These are phyloP conservation scores for Gallinago nigripennis DNA, from an alignment of 2,797 vertebrate species.

Conservation along the genomic window DNA sequence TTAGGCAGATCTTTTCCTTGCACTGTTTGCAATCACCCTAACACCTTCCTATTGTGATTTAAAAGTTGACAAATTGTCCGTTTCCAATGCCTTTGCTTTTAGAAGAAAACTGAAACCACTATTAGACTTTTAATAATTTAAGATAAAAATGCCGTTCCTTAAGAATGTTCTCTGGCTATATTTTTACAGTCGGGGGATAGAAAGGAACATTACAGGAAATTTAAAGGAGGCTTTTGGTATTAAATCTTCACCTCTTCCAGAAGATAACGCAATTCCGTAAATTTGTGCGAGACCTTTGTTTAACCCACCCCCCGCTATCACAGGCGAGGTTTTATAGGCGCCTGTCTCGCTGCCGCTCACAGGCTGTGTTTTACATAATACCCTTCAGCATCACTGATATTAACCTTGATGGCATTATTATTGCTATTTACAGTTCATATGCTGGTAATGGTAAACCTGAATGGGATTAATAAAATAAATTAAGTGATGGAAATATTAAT, in stretches of 20 bases:
- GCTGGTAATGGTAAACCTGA: slow-evolving; percentile 63
- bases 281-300: slow-evolving; percentile 65
- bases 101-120: slow-evolving; percentile 5
- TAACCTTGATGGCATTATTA: slow-evolving; percentile 68
- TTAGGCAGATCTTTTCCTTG: background rate
- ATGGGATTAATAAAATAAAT: slow-evolving; percentile 75
- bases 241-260: slow-evolving; percentile 66
- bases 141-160: slow-evolving; percentile 40
- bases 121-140: slow-evolving; percentile 59
- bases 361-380: slow-evolving; percentile 68
- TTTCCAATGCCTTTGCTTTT: slow-evolving; percentile 9
- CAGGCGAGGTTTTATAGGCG: slow-evolving; percentile 60
- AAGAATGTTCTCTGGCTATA: slow-evolving; percentile 21
- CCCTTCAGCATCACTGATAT: slow-evolving; percentile 66
- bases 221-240: slow-evolving; percentile 58
- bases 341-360: slow-evolving; percentile 42
- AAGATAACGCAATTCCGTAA: slow-evolving; percentile 66
- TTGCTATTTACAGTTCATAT: slow-evolving; percentile 68
- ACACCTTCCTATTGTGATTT: background rate
- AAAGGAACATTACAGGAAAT: slow-evolving; percentile 64
- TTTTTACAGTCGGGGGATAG: slow-evolving; percentile 56
- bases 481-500: slow-evolving; percentile 73
- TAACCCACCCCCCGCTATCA: slow-evolving; percentile 33
- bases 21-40: background rate
- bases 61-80: background rate